Percentiles rank a stretch among this genome's conserved stretches.
These are phyloP conservation scores for Ctenopoma multispine DNA, from an alignment of 2,797 vertebrate genomes.

Conservation along the genomic window DNA sequence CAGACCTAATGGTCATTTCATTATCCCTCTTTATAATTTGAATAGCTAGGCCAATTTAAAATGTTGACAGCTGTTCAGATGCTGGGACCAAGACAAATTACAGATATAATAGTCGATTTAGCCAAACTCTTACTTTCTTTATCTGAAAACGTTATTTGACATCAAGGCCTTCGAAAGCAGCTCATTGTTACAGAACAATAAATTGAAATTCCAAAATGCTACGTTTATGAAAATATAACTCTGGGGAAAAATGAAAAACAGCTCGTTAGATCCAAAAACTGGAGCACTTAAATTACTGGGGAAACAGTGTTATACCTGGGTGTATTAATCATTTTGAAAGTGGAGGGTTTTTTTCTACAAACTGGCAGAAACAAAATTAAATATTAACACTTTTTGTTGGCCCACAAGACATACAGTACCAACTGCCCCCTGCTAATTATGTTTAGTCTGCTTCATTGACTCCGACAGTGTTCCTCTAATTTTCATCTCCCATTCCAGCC, in stretches of 20 bases:
- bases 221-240: background rate
- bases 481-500: slow-evolving; percentile 53
- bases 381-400: background rate
- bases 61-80: background rate
- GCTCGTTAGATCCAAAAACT: background rate
- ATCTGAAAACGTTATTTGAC: background rate
- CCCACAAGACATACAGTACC: slow-evolving; percentile 1
- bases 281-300: background rate
- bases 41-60: background rate
- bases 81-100: background rate
- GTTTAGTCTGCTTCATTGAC: slow-evolving; percentile 35
- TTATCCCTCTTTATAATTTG: background rate
- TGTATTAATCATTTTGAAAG: background rate
- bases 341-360: background rate
- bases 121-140: background rate
- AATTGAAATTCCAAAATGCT: slow-evolving; percentile 6
- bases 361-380: slow-evolving; percentile 1
- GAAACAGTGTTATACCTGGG: background rate
- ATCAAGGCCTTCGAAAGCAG: background rate
- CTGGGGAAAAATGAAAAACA: background rate
- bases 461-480: slow-evolving; percentile 22
- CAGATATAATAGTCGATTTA: background rate
- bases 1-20: background rate
- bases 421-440: slow-evolving; percentile 37
- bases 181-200: background rate